A percentile compares a stretch with the other conserved stretches of the same genome.
Evolutionary conservation across 2,113 vertebrate genomes (phyloP).

Genomic region (Nothocercus nigrocapillus): DNA sequence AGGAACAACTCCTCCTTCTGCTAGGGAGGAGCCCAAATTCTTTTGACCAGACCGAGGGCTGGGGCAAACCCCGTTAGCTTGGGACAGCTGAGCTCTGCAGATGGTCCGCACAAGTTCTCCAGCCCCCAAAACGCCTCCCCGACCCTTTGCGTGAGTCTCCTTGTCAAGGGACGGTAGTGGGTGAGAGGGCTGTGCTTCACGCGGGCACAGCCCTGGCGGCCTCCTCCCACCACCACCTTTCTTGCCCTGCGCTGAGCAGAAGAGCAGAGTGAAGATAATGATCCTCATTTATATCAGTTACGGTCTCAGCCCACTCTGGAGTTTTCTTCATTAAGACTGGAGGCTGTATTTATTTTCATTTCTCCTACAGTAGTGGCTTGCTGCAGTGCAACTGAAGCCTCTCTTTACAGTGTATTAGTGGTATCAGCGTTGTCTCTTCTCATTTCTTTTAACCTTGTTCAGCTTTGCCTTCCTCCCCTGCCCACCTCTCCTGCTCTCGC

Average conservation of each 20-base stretch:
- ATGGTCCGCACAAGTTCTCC: not conserved
- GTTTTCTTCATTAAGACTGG: constrained; percentile 73
- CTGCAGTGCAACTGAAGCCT: constrained; percentile 52
- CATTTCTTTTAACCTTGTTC: constrained; percentile 21
- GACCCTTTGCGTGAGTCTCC: not conserved
- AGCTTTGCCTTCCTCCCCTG: not conserved
- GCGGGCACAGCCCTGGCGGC: not conserved
- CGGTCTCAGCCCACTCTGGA: constrained; percentile 71
- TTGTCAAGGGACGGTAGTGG: not conserved
- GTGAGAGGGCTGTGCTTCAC: constrained; percentile 32
- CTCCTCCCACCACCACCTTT: constrained; percentile 21
- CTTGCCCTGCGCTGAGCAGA: constrained; percentile 62
- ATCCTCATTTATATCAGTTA: constrained; percentile 80
- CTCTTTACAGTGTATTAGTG: not conserved
- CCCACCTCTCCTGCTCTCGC: not conserved
- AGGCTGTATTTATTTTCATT: constrained; percentile 78
- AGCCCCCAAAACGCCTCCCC: not conserved
- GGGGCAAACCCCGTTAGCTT: not conserved
- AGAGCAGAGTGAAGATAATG: constrained; percentile 72
- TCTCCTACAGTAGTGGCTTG: constrained; percentile 38
- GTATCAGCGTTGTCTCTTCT: constrained; percentile 37
- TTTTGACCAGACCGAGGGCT: not conserved
- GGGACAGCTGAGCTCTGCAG: not conserved
- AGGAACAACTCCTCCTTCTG: not conserved
- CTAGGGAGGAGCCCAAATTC: not conserved